phyloP scores from a whole-genome alignment of 2,113 vertebrate genomes.

The Solea senegalensis region DNA sequence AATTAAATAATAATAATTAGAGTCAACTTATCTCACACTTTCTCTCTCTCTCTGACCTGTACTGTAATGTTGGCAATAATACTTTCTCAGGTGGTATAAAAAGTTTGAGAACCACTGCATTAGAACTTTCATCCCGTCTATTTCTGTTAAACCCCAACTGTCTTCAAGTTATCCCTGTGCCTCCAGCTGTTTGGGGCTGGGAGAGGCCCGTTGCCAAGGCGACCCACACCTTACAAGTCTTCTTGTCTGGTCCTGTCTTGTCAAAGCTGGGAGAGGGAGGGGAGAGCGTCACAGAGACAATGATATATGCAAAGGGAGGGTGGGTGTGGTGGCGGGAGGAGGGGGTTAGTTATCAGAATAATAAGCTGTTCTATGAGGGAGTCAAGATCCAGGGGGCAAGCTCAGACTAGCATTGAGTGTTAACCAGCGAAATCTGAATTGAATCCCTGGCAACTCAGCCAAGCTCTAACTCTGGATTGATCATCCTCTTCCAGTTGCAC shows the following conservation, averaged over 20 bases:
- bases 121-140: constrained; percentile 16
- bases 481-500: constrained; percentile 18
- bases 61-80: too few species aligned
- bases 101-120: too few species aligned
- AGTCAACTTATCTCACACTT: too few species aligned
- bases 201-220: constrained; percentile 55
- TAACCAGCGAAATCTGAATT: constrained; percentile 30
- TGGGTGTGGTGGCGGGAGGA: not conserved
- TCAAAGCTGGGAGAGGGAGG: constrained; percentile 21
- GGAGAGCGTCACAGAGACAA: constrained; percentile 17
- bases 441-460: constrained; percentile 23
- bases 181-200: constrained; percentile 73
- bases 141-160: constrained; percentile 9
- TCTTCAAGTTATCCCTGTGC: constrained; percentile 24
- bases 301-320: not conserved
- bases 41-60: too few species aligned
- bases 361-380: constrained; percentile 40
- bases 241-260: constrained; percentile 76
- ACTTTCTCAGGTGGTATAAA: too few species aligned
- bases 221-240: constrained; percentile 65
- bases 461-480: constrained; percentile 5
- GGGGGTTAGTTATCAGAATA: constrained; percentile 16
- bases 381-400: constrained; percentile 59
- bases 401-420: constrained; percentile 62
- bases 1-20: too few species aligned